Evolutionary conservation across 2,888 invertebrate species (phyloP).

Genomic region (Rhingia rostrata): DNA sequence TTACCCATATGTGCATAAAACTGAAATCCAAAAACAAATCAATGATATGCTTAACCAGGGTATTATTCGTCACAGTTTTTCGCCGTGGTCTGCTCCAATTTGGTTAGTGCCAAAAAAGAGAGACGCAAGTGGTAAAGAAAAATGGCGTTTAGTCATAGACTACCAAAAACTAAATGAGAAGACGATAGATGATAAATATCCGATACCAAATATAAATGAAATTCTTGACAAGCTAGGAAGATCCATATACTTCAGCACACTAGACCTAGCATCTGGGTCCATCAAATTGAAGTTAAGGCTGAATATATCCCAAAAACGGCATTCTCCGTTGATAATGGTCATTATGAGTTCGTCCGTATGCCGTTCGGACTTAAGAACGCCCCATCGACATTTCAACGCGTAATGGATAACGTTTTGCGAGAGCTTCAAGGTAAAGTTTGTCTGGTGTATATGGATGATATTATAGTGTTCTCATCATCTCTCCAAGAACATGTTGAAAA

Average conservation of each 20-base stretch:
- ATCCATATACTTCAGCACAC: constrained; percentile 45
- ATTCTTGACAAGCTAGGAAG: constrained; percentile 70
- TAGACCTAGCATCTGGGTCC: constrained; percentile 57
- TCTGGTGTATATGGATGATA: constrained; percentile 43
- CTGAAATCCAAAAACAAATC: constrained; percentile 76
- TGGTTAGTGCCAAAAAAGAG: constrained; percentile 59
- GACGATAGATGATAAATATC: constrained; percentile 59
- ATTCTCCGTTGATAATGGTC: constrained; percentile 14
- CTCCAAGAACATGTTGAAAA: no score
- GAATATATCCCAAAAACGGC: constrained; percentile 28
- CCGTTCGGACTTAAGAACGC: constrained; percentile 31
- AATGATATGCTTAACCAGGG: constrained; percentile 46
- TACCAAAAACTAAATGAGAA: constrained; percentile 60
- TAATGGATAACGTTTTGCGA: constrained; percentile 44
- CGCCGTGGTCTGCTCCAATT: constrained; percentile 42
- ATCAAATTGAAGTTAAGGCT: constrained; percentile 45
- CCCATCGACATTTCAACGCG: constrained; percentile 39
- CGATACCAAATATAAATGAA: constrained; percentile 66
- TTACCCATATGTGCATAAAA: constrained; percentile 75
- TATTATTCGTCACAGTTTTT: constrained; percentile 58
- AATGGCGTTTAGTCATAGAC: constrained; percentile 66
- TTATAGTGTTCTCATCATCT: constrained; percentile 29
- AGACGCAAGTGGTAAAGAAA: constrained; percentile 46
- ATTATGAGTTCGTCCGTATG: constrained; percentile 29
- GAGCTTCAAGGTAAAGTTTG: constrained; percentile 24